Percentiles rank a stretch among this genome's conserved stretches.
Evolutionary conservation across 2,113 vertebrate species (phyloP).

Genomic region (Misgurnus anguillicaudatus): DNA sequence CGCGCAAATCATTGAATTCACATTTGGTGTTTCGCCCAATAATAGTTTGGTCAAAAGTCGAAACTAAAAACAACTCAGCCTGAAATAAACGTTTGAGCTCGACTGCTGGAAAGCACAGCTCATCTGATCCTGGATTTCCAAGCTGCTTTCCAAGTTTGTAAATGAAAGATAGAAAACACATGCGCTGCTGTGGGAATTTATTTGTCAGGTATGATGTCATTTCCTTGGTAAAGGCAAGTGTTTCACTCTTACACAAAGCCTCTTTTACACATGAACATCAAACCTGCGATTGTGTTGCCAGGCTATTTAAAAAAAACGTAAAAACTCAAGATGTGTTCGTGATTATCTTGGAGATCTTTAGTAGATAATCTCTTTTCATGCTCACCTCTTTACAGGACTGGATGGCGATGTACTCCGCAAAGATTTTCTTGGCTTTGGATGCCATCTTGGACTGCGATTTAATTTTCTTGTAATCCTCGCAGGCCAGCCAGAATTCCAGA

Average conservation of each 20-base stretch:
- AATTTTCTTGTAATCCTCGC: slow-evolving; percentile 97
- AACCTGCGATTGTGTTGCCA: neutral
- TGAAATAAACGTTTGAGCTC: neutral
- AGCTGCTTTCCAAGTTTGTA: slow-evolving; percentile 23
- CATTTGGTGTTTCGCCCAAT: too few species aligned
- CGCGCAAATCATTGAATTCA: too few species aligned
- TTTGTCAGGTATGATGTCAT: slow-evolving; percentile 53
- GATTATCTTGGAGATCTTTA: too few species aligned
- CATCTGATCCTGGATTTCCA: slow-evolving; percentile 32
- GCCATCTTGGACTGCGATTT: slow-evolving; percentile 97
- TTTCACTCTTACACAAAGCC: neutral
- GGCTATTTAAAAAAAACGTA: neutral
- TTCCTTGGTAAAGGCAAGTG: slow-evolving; percentile 32
- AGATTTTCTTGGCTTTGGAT: slow-evolving; percentile 96
- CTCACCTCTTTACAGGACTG: slow-evolving; percentile 98
- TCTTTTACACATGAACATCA: neutral
- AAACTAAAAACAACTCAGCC: neutral
- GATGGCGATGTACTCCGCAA: slow-evolving; percentile 92
- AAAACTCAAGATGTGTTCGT: too few species aligned
- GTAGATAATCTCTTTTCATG: too few species aligned
- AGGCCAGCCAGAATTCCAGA: slow-evolving; percentile 97
- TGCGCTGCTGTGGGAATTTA: slow-evolving; percentile 7
- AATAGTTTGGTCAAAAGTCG: neutral
- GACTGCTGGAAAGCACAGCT: slow-evolving; percentile 1
- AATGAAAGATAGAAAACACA: slow-evolving; percentile 21